Base-by-base conservation (phyloP, 2,797 vertebrate genomes). In the Todus mexicanus region DNA sequence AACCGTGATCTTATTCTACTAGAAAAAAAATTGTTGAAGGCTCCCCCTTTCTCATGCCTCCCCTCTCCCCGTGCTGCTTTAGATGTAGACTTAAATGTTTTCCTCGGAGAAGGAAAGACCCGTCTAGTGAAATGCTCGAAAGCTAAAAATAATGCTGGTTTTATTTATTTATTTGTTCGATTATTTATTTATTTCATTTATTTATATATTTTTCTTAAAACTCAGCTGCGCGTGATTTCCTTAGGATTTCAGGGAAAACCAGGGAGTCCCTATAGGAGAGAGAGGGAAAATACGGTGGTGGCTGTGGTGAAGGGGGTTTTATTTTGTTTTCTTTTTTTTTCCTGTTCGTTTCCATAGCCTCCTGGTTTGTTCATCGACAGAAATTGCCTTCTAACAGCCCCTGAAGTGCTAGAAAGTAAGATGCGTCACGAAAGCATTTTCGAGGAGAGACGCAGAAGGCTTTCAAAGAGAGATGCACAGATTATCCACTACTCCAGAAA, bases 31-130 rank as follows among this genome's bases (percentile, higher is more conserved):
- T 2, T 5, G 22, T 29, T 57, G 50, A 37, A 10, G 29, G 4
- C 10, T 3, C 15, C 7, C 11, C 4, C 1, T 2, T 7, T 6
- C 29, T 11, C 13, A 10, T 10, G 10, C 6, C 20, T 7, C 5
- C 8, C 8, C 3, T 4, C 31, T 3, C 29, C 8, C n/a, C 8
- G 5, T 1, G 4, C 40, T 25, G 29, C 51, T 80, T 76, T 12
- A 74, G 25, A 15, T 53, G 76, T 50, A 74, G 50, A 23, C 21
- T 91, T 61, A 20, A 2, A 3, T 15, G n/a, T 94, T 88, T 63
- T 15, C 29, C 22, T 37, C 43, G 29, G 43, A 88, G 26, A 9
- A 35, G 60, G 68, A 86, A 88, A 78, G 77, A 80, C 18, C 18
- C 37, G 7, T 87, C 76, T 82, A 54, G 59, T 73, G 21, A 92